Conservation (phyloP, 2,113 vertebrate genomes). For the Galeopterus variegatus region DNA sequence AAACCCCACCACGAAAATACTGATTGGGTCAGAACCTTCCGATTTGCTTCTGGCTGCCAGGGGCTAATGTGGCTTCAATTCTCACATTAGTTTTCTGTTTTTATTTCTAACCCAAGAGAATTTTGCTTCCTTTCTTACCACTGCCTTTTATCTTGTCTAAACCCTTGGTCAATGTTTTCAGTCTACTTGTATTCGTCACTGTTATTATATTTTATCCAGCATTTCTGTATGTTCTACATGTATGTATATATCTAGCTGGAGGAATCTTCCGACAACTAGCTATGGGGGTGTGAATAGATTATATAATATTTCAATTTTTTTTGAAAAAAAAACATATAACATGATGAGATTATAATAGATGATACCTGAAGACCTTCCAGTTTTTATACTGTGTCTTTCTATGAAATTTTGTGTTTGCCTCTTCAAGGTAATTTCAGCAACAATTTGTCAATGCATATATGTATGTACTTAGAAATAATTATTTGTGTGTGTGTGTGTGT, state of each 20-base stretch:
- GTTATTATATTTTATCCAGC: background rate
- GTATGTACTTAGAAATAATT: background rate
- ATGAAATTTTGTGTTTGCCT: background rate
- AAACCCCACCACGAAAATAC: background rate
- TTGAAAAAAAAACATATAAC: too few relatives aligned
- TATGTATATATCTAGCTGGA: background rate
- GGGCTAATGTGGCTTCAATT: background rate
- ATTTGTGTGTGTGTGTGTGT: background rate
- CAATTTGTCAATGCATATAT: background rate
- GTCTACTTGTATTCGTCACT: background rate
- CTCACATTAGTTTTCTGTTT: background rate
- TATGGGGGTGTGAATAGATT: background rate
- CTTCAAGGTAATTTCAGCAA: background rate
- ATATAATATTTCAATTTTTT: background rate
- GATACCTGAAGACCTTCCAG: background rate
- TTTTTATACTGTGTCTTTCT: background rate
- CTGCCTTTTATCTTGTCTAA: background rate
- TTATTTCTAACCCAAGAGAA: background rate
- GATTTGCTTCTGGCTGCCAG: background rate
- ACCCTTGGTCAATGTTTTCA: background rate
- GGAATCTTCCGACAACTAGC: background rate
- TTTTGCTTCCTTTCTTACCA: background rate
- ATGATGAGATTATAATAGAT: background rate
- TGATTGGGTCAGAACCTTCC: background rate
- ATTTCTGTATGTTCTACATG: background rate